Percentiles rank a stretch among this genome's conserved stretches.
These are phyloP conservation scores for Dolichopus griseipennis DNA, from an alignment of 2,888 invertebrate species.

Conservation along the genomic window DNA sequence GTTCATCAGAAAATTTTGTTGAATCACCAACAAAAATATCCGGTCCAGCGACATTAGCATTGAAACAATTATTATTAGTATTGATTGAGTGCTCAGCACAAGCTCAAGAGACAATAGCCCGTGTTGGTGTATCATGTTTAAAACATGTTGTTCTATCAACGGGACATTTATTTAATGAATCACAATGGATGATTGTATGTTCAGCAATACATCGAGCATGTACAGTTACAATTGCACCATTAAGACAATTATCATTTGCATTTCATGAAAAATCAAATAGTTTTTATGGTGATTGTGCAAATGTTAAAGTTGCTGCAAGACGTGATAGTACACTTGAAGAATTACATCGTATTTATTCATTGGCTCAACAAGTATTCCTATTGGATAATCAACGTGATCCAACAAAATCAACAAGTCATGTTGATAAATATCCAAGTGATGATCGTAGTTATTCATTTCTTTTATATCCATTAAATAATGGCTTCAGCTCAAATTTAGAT, in stretches of 20 bases:
- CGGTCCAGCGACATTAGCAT: constrained; percentile 63
- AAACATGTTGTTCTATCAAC: constrained; percentile 76
- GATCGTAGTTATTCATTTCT: constrained; percentile 84
- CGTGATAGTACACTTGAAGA: constrained; percentile 78
- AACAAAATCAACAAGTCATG: constrained; percentile 25
- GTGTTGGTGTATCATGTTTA: constrained; percentile 87
- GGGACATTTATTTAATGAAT: constrained; percentile 67
- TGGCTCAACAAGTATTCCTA: constrained; percentile 82
- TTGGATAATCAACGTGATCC: constrained; percentile 48
- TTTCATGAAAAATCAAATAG: constrained; percentile 88
- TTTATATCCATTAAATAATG: constrained; percentile 67
- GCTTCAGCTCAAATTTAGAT: constrained; percentile 63
- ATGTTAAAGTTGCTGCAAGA: constrained; percentile 87
- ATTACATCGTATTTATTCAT: constrained; percentile 72
- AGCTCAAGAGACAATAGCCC: constrained; percentile 79
- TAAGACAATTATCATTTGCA: constrained; percentile 80
- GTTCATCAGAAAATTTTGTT: constrained; percentile 37
- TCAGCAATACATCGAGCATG: constrained; percentile 75
- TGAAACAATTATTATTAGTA: constrained; percentile 76
- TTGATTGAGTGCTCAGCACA: constrained; percentile 86
- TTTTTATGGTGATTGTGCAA: constrained; percentile 86
- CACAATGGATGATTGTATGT: constrained; percentile 81
- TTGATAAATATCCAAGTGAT: constrained; percentile 53
- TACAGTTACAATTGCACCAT: constrained; percentile 74
- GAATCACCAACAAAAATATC: constrained; percentile 47